Evolutionary conservation across 1,140 invertebrate genomes (phyloP), one percentile per base, ranked within the genome.

Genomic region (Rhyzopertha dominica): DNA sequence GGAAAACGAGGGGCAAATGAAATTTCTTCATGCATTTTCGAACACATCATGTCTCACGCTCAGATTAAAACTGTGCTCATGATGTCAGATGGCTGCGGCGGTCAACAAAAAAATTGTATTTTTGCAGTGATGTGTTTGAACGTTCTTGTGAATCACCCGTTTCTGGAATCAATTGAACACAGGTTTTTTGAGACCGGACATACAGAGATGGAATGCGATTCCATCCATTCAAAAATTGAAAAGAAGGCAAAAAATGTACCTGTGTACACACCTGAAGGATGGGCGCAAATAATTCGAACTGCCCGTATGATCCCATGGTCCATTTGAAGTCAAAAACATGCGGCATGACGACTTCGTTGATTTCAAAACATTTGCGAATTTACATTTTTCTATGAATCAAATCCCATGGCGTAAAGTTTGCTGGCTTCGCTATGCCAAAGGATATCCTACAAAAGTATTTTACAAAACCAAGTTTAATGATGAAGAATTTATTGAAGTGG

Each of bases 91-190:
- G 68, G 68, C 42, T 70, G 66, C 49, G 43, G 43, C 5, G 65
- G 65, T 0, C 65, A 68, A 57, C 63, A 70, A 42, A 63, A 69
- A 51, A 69, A 69, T 49, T 59, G 60, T 38, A 62, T 37, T 36
- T 56, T 67, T 17, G 50, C 56, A 38, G 40, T 55, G 5, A 49
- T 67, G 38, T 67, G 61, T 37, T 16, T 57, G 5, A 59, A 59
- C 24, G 55, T 60, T 14, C 47, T 65, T 2, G 28, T 23, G 4
- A 43, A 47, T 29, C 46, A 61, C 19, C 34, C 40, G 13, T 53
- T 54, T 31, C 54, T 66, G 19, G 20, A 57, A 37, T 28, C 43
- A 24, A 63, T 69, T 9, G 44, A 65, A 51, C 62, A 67, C 32
- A 63, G 62, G 39, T 68, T 52, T 48, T 37, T 68, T 23, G 55